Evolutionary conservation across 2,113 vertebrate genomes (phyloP), one percentile per base, ranked within the genome.

Genomic region (Corvus cornix): DNA sequence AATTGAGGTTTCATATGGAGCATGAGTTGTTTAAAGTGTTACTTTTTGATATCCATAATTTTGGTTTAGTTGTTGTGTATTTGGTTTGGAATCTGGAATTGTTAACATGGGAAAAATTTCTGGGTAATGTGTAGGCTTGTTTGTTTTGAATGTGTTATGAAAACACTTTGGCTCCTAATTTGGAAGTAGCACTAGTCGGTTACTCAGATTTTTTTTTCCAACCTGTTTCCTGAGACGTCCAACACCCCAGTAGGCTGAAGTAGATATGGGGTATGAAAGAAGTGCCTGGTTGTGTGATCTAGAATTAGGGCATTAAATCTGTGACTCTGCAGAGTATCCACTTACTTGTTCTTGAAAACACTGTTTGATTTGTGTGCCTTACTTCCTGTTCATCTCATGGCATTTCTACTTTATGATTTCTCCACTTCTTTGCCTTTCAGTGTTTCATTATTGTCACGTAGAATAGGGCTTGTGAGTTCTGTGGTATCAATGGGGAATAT

Each of bases 91-190:
- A 93, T 90, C 73, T 93, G 76, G 90, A 96, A 95, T 90, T 97
- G 96, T 95, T 96, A 95, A 79, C 90, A 95, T 37, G 88, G 86
- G 88, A 69, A 75, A 89, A 78, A 43, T 48, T 92, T 93, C 80
- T 92, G 92, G 90, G 95, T 92, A 92, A 79, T 92, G 94, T 93
- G 90, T 96, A 78, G 95, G 95, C 93, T 96, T 96, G 93, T 96
- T 97, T 92, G 96, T 95, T 97, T 96, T 96, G 89, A 94, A 96
- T 92, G 95, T 96, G 95, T 95, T 96, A 96, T 90, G 84, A 96
- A 96, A 89, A 95, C 95, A 96, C 77, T 92, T 96, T 0, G 8
- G 88, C 90, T 96, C 92, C 93, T 96, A 92, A 92, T 96, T 96
- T 93, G 89, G 70, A 95, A 94, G 90, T 67, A 95, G 80, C 68